These are phyloP conservation scores for Dicranocentrus wangi DNA, from an alignment of 2,888 invertebrate genomes.

Conservation along the genomic window DNA sequence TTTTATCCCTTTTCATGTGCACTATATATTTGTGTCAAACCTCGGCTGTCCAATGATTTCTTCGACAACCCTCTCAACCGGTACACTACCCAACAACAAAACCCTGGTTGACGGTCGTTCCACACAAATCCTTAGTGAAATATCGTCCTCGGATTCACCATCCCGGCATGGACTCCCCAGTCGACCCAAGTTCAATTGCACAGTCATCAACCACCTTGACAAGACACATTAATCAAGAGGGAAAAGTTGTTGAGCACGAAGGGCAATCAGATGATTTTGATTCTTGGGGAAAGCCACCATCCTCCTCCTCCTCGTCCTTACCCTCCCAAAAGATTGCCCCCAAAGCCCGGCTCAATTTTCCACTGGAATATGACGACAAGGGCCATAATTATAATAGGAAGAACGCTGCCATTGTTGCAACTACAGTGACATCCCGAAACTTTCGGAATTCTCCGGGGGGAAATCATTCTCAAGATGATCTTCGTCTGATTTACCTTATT, in stretches of 20 bases:
- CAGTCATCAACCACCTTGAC: slow-evolving; percentile 46
- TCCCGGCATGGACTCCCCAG: slow-evolving; percentile 18
- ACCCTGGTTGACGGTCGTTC: too few relatives aligned
- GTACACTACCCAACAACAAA: too few relatives aligned
- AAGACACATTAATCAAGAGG: slow-evolving; percentile 52
- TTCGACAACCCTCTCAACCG: not conserved
- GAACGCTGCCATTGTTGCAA: slow-evolving; percentile 36
- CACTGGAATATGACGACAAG: slow-evolving; percentile 5
- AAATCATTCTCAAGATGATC: slow-evolving; percentile 63
- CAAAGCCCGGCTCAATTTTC: slow-evolving; percentile 56
- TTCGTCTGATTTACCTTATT: slow-evolving; percentile 75
- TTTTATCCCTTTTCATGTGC: slow-evolving; percentile 3
- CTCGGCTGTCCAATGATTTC: not conserved
- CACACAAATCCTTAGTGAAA: slow-evolving; percentile 26
- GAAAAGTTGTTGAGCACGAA: slow-evolving; percentile 1
- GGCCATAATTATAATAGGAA: slow-evolving; percentile 1
- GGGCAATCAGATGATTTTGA: slow-evolving; percentile 40
- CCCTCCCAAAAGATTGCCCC: slow-evolving; percentile 39
- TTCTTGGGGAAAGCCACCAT: slow-evolving; percentile 14
- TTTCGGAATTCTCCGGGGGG: slow-evolving; percentile 42
- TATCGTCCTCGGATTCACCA: slow-evolving; percentile 28
- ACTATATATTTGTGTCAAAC: not conserved
- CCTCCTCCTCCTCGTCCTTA: slow-evolving; percentile 33
- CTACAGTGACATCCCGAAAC: slow-evolving; percentile 41
- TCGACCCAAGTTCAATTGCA: slow-evolving; percentile 41